These are phyloP conservation scores for Drosophila bifasciata DNA, from an alignment of 1,140 invertebrate species.

Conservation along the genomic window DNA sequence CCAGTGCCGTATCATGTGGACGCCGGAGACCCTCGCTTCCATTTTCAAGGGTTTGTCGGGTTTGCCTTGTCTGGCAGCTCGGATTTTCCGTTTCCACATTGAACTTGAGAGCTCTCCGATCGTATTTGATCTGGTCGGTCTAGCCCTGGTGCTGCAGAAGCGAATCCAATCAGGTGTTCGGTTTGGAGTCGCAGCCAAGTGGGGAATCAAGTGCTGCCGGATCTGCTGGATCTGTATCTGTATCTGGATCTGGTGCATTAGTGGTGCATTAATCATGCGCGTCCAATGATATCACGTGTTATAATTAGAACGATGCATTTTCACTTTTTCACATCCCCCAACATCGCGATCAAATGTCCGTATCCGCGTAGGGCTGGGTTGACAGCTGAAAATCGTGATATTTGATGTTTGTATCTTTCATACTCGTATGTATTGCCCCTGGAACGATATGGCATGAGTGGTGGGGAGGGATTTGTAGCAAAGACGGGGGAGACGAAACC, in stretches of 20 bases:
- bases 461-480: not conserved
- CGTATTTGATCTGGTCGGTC: not conserved
- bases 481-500: conserved; percentile 9
- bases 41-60: conserved; percentile 79
- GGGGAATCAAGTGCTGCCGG: conserved; percentile 3
- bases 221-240: conserved; percentile 7
- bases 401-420: conserved; percentile 71
- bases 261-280: conserved; percentile 64
- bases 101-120: conserved; percentile 68
- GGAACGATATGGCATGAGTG: conserved; percentile 15
- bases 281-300: conserved; percentile 73
- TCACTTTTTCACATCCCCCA: conserved; percentile 63
- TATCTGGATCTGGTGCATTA: conserved; percentile 59
- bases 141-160: conserved; percentile 14
- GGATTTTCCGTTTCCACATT: conserved; percentile 67
- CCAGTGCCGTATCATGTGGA: conserved; percentile 47
- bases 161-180: conserved; percentile 36
- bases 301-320: conserved; percentile 78
- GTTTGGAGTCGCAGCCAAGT: conserved; percentile 10
- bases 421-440: conserved; percentile 28
- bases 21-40: conserved; percentile 36
- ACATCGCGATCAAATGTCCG: conserved; percentile 19
- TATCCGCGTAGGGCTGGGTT: conserved; percentile 16
- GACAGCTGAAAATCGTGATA: conserved; percentile 79
- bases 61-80: conserved; percentile 75